Percentiles rank a stretch among this genome's conserved stretches.
phyloP scores from a whole-genome alignment of 2,888 invertebrate species.

The Megamerina dolium region DNA sequence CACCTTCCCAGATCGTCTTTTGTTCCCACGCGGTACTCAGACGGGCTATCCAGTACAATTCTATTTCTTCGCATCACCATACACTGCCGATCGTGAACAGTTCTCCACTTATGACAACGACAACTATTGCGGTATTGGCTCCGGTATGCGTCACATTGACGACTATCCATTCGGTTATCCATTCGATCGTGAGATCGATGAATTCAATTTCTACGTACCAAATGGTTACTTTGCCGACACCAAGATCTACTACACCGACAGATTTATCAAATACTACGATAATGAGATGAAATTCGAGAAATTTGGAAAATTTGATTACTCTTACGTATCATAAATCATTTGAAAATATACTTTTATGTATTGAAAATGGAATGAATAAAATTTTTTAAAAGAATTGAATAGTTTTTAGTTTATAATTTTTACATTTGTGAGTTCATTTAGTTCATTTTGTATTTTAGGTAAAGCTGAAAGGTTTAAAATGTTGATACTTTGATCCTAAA shows the following conservation, averaged over 20 bases:
- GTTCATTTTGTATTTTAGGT: too few species aligned
- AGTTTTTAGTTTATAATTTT: not conserved
- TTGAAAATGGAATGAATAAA: too few species aligned
- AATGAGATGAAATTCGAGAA: conserved; percentile 29
- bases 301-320: conserved; percentile 37
- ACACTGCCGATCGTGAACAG: conserved; percentile 32
- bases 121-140: conserved; percentile 52
- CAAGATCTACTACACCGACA: conserved; percentile 25
- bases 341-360: too few species aligned
- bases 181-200: conserved; percentile 60
- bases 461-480: too few species aligned
- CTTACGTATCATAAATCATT: too few species aligned
- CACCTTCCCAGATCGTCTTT: conserved; percentile 57
- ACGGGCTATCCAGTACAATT: conserved; percentile 59
- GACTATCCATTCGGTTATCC: conserved; percentile 63
- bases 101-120: conserved; percentile 47
- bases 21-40: conserved; percentile 57
- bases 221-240: conserved; percentile 60
- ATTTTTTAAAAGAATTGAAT: too few species aligned
- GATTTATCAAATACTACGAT: conserved; percentile 23
- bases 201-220: conserved; percentile 53
- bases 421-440: too few species aligned
- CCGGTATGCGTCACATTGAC: conserved; percentile 53
- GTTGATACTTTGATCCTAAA: too few species aligned
- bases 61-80: conserved; percentile 55